Base-by-base conservation (phyloP, 1,140 invertebrate genomes). In the Lasaia peninsularis region DNA sequence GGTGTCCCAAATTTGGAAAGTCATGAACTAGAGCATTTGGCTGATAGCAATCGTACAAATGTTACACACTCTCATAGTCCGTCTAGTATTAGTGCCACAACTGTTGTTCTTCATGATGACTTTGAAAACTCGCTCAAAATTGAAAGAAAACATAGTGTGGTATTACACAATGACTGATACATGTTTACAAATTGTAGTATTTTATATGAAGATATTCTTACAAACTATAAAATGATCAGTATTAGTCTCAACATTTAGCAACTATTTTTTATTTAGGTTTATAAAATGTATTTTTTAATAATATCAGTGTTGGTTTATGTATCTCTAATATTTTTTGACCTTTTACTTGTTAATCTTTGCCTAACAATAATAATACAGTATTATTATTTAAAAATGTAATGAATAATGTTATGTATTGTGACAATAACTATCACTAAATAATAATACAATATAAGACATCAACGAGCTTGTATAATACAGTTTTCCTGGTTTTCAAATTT, bases 1-100 rank as follows among this genome's bases (percentile, higher is more conserved):
- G 84, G 71, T 10, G 72, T 87, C 18, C 80, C 83, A 6, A 84
- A 85, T 71, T 72, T 87, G 54, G 86, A 89, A 54, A 87, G 86
- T 63, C 86, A 89, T 52, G 86, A 89, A 60, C 61, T 89, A 11
- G 86, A 89, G 53, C 82, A 87, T 60, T 74, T 89, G 57, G 86
- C 84, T 57, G 86, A 88, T 61, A 88, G 86, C 58, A 87, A 82
- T 69, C 77, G 80, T 28, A 44, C 37, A 44, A 44, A 44, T 16
- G 14, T 44, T 4, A 44, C 37, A 10, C 37, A 44, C 16, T 44
- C 84, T 21, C 86, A 81, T 32, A 87, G 84, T 62, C 82, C 83
- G 52, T 86, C 86, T 32, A 84, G 74, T 65, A 63, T 79, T 37
- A 87, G 84, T 48, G 84, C 77, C 18, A 84, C 81, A 10, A 88